Conservation (phyloP, 2,113 vertebrate species). For the Notechis scutatus region DNA sequence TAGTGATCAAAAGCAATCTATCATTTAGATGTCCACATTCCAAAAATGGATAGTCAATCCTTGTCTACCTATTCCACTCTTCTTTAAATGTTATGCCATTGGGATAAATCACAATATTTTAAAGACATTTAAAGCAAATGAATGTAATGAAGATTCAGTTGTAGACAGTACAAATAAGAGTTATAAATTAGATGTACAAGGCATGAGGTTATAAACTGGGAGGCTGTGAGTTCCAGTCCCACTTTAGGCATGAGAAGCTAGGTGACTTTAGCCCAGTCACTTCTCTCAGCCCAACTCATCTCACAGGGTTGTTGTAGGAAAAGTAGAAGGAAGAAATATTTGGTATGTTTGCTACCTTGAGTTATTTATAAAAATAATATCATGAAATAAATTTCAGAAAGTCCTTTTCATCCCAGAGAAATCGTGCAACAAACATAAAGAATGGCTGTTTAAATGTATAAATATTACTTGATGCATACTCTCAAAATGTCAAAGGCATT, state of each 20-base stretch:
- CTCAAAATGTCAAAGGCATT: neutral
- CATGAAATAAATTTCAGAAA: neutral
- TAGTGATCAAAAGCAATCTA: neutral
- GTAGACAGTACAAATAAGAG: neutral
- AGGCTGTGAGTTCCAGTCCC: too few species aligned
- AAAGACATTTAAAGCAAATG: neutral
- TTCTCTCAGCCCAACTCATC: too few species aligned
- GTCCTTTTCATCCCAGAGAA: neutral
- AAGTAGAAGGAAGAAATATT: too few species aligned
- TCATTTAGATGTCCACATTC: neutral
- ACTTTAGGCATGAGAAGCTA: too few species aligned
- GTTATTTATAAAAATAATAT: neutral
- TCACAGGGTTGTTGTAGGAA: too few species aligned
- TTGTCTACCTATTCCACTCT: neutral
- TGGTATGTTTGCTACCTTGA: neutral
- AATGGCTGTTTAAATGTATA: neutral
- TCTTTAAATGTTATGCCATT: neutral
- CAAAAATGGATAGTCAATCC: neutral
- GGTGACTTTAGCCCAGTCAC: too few species aligned
- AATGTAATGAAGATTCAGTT: neutral
- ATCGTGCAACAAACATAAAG: neutral
- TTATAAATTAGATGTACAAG: neutral
- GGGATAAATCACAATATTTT: neutral
- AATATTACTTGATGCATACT: neutral
- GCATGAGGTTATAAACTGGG: too few species aligned